These are phyloP conservation scores for Aegypius monachus DNA, from an alignment of 2,113 vertebrate genomes.

Conservation along the genomic window DNA sequence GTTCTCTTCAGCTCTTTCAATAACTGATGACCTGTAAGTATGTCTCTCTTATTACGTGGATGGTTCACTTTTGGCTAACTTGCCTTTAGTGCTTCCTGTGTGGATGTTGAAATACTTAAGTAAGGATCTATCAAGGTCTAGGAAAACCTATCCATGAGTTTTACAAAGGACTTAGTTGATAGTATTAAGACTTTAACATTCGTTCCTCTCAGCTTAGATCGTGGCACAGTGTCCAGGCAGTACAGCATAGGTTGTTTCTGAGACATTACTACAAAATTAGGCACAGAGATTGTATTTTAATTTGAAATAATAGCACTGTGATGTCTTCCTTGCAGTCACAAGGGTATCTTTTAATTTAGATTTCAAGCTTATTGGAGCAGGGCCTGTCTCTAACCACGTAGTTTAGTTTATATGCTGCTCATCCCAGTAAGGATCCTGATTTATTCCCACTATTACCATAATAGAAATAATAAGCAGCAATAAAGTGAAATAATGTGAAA, in stretches of 20 bases:
- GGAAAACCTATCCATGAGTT: background rate
- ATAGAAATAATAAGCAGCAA: constrained; percentile 5
- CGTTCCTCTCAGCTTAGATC: background rate
- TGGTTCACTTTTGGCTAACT: background rate
- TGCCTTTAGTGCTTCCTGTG: background rate
- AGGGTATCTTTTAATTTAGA: background rate
- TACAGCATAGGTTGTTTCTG: background rate
- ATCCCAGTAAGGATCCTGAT: background rate
- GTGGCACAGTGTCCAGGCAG: background rate
- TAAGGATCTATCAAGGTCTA: background rate
- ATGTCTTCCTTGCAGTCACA: background rate
- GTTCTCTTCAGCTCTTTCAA: background rate
- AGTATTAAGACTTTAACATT: background rate
- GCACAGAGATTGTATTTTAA: background rate
- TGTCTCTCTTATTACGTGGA: background rate
- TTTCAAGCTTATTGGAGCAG: background rate
- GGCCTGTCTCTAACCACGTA: background rate
- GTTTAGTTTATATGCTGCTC: background rate
- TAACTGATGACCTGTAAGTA: background rate
- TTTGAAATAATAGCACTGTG: background rate
- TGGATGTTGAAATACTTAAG: background rate
- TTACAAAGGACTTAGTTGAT: background rate
- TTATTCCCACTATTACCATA: background rate
- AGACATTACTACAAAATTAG: background rate
- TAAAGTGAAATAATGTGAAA: constrained; percentile 31